phyloP scores from a whole-genome alignment of 1,140 invertebrate genomes.

The Drosophila chauvacae region DNA sequence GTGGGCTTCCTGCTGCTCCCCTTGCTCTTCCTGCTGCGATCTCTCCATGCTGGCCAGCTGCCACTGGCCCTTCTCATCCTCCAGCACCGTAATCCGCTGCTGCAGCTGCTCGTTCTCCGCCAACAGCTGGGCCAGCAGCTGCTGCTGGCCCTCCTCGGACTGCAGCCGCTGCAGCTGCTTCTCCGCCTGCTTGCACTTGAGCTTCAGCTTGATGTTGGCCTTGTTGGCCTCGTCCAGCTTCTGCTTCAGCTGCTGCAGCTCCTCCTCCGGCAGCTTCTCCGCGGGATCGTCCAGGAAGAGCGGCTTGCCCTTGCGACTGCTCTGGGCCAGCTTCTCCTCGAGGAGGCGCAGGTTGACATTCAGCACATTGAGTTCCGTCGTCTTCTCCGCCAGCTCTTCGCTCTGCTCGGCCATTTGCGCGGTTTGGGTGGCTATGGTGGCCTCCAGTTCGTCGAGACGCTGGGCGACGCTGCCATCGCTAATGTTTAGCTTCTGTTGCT shows the following conservation, averaged over 20 bases:
- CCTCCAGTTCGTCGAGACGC: conserved; percentile 85
- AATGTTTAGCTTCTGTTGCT: conserved; percentile 57
- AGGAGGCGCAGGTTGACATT: conserved; percentile 85
- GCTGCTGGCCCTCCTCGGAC: conserved; percentile 89
- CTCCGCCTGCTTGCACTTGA: conserved; percentile 92
- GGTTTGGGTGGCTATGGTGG: conserved; percentile 85
- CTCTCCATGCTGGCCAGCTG: conserved; percentile 86
- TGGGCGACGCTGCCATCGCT: conserved; percentile 67
- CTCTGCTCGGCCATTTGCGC: conserved; percentile 85
- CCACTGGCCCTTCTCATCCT: conserved; percentile 95
- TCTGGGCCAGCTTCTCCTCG: conserved; percentile 85
- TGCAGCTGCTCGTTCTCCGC: conserved; percentile 88
- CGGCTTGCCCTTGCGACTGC: conserved; percentile 69
- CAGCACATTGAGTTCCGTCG: conserved; percentile 85
- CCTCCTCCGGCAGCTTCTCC: conserved; percentile 88
- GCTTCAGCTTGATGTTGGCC: conserved; percentile 93
- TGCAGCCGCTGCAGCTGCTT: conserved; percentile 92
- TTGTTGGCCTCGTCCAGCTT: conserved; percentile 91
- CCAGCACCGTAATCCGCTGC: conserved; percentile 92
- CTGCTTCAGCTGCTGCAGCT: conserved; percentile 87
- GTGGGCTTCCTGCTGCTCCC: conserved; percentile 25
- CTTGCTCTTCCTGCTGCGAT: conserved; percentile 33
- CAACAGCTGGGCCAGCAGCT: conserved; percentile 87
- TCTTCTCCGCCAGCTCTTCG: conserved; percentile 86
- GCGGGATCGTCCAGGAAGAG: conserved; percentile 67